Conservation (phyloP, 1,140 invertebrate genomes). For the Choristoneura fumiferana region DNA sequence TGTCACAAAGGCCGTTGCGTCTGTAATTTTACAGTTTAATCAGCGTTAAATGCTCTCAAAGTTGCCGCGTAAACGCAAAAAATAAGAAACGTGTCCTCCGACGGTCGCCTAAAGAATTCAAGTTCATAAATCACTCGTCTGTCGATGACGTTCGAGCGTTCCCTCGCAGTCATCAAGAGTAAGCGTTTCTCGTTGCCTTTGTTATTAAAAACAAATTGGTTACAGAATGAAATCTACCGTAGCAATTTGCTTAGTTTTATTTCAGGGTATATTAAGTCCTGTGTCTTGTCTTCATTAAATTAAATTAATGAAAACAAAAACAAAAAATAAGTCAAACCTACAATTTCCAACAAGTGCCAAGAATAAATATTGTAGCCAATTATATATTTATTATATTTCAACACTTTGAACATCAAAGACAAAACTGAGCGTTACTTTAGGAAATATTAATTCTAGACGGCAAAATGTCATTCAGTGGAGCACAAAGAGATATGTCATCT, state of each 20-base stretch:
- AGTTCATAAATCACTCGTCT: slow-evolving; percentile 60
- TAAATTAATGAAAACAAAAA: no score
- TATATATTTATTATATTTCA: neutral
- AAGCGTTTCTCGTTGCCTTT: slow-evolving; percentile 11
- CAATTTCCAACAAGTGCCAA: no score
- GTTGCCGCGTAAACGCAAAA: slow-evolving; percentile 56
- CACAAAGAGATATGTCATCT: slow-evolving; percentile 66
- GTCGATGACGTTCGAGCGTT: slow-evolving; percentile 45
- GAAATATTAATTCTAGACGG: slow-evolving; percentile 32
- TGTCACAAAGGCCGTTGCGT: slow-evolving; percentile 64
- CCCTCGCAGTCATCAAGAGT: slow-evolving; percentile 11
- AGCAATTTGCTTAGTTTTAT: slow-evolving; percentile 3
- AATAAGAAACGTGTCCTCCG: slow-evolving; percentile 42
- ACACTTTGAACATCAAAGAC: slow-evolving; percentile 44
- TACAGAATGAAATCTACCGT: slow-evolving; percentile 2
- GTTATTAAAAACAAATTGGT: slow-evolving; percentile 16
- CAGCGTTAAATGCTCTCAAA: slow-evolving; percentile 74
- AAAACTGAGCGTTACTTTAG: slow-evolving; percentile 24
- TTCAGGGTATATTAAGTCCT: neutral
- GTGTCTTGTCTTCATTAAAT: neutral
- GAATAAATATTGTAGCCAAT: no score
- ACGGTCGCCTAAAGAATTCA: slow-evolving; percentile 55
- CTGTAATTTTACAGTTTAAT: slow-evolving; percentile 77
- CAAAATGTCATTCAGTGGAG: slow-evolving; percentile 38
- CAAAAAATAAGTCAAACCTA: no score